Percentiles rank a stretch among this genome's conserved stretches.
These are phyloP conservation scores for Holothuria scabra DNA, from an alignment of 53 echinoderm and acorn worm genomes.

Conservation along the genomic window DNA sequence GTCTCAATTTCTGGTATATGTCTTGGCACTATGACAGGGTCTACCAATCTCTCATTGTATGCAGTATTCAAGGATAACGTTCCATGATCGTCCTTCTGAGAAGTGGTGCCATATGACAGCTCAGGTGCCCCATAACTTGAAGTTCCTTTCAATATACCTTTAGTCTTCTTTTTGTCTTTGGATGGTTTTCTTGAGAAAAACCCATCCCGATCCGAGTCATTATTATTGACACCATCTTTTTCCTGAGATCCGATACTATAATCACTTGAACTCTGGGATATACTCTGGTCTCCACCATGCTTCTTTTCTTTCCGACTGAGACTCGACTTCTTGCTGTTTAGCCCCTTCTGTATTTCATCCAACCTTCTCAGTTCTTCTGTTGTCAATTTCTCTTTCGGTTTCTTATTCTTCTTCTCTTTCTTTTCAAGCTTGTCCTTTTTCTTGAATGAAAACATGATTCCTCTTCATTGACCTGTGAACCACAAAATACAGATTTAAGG, in stretches of 20 bases:
- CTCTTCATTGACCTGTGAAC: neutral
- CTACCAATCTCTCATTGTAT: constrained; percentile 76
- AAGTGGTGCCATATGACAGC: constrained; percentile 59
- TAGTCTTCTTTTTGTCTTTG: constrained; percentile 64
- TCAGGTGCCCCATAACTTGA: constrained; percentile 69
- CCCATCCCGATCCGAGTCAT: constrained; percentile 44
- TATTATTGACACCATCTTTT: constrained; percentile 47
- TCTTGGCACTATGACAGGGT: constrained; percentile 47
- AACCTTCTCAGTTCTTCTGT: constrained; percentile 78
- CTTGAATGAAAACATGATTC: constrained; percentile 72
- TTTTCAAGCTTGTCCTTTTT: constrained; percentile 79
- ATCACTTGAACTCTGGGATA: constrained; percentile 52
- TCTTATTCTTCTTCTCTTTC: constrained; percentile 77
- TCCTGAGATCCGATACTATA: constrained; percentile 42
- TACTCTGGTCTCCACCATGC: constrained; percentile 25
- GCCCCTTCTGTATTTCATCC: constrained; percentile 76
- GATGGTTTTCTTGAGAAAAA: constrained; percentile 55
- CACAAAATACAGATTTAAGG: neutral
- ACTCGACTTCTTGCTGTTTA: constrained; percentile 68
- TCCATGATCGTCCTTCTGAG: constrained; percentile 68
- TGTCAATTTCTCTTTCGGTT: constrained; percentile 73
- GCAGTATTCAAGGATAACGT: constrained; percentile 72
- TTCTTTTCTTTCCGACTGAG: constrained; percentile 53
- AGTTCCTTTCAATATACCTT: constrained; percentile 81
- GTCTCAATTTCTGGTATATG: constrained; percentile 40